Base-by-base conservation (phyloP, 1,140 invertebrate species). In the Andrena cerasifolii region DNA sequence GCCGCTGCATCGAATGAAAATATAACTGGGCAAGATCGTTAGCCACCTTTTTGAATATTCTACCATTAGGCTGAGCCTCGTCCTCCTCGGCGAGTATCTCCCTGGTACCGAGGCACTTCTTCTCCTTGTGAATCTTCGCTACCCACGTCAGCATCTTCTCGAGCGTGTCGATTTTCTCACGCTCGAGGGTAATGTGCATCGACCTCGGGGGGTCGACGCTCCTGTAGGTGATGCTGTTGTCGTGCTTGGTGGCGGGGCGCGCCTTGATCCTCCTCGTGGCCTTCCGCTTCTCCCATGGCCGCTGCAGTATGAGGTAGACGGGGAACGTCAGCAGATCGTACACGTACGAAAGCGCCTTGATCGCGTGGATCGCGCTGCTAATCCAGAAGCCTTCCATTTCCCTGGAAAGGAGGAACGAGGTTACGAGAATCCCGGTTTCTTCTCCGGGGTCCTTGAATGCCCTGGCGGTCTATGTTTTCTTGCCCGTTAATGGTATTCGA, bases 11-110 rank as follows among this genome's bases (percentile, higher is more conserved):
- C 18, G 21, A 3, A 49, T 2, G 12, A 54, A 10, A 12, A 26
- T 26, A 12, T 5, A 26, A 26, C 10, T 2, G 51, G 16, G 8
- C 21, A 3, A n/a, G n/a, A n/a, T n/a, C n/a, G n/a, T 54, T 31
- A 14, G 4, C 7, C 58, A 96, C 96, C 94, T 99, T 99, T 93
- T 99, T 99, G 88, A 99, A 99, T 26, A 99, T 94, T 88, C 97
- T 95, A 56, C 99, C 99, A 92, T 99, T 98, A 0, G 96, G 95
- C 90, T 99, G 98, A 1, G 95, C 90, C 90, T 99, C 98, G 87
- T 99, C 98, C 89, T 99, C 98, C 90, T 99, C 98, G 59, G 96
- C 95, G 5, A 99, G 93, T 63, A 99, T 96, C 84, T 98, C 95
- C 58, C 99, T 93, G 0, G 98, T 98, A 14, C 99, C 99, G 33